phyloP scores from a whole-genome alignment of 2,797 vertebrate genomes.

The Falco cherrug region DNA sequence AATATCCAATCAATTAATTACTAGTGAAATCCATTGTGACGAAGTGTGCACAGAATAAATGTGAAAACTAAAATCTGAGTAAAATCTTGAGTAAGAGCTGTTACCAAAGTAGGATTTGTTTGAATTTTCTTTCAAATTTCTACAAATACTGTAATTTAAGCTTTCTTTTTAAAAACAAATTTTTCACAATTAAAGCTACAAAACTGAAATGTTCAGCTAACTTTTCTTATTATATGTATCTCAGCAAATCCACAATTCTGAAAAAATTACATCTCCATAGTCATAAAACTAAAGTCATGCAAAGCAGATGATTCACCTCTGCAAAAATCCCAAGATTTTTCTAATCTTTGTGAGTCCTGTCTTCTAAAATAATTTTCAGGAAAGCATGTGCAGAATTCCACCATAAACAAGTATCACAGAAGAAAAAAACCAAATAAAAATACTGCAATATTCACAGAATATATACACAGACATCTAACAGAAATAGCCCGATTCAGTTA shows the following conservation, averaged over 20 bases:
- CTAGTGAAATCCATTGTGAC: not conserved
- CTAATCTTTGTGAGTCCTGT: not conserved
- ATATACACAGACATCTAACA: not conserved
- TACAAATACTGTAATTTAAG: not conserved
- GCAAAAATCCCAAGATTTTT: not conserved
- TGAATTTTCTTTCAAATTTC: not conserved
- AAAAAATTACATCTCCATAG: not conserved
- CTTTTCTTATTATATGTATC: not conserved
- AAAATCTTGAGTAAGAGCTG: not conserved
- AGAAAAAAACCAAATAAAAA: accelerated
- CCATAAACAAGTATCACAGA: not conserved
- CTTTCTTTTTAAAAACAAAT: not conserved
- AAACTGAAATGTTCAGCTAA: not conserved
- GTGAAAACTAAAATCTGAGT: not conserved
- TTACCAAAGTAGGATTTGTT: not conserved
- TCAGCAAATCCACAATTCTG: not conserved
- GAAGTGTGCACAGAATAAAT: not conserved
- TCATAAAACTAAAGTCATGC: not conserved
- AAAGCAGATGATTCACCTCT: not conserved
- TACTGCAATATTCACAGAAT: not conserved
- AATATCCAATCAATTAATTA: constrained; percentile 25
- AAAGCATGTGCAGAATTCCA: not conserved
- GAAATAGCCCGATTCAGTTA: not conserved
- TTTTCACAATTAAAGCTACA: not conserved
- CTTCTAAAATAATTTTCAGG: not conserved